These are phyloP conservation scores for Sitodiplosis mosellana DNA, from an alignment of 1,140 invertebrate genomes.

Conservation along the genomic window DNA sequence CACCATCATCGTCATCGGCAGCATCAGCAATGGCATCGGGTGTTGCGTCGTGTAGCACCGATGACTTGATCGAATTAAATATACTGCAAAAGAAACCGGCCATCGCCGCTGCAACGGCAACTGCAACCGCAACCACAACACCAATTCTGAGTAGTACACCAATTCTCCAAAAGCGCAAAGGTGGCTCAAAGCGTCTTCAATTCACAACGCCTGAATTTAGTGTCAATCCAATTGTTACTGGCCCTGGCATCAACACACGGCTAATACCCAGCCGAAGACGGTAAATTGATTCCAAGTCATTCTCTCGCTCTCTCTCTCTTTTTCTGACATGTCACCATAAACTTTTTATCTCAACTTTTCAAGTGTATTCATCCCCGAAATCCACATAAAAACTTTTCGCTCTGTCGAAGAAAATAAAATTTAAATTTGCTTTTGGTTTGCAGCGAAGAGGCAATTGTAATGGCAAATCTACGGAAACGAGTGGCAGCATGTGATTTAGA, in stretches of 20 bases:
- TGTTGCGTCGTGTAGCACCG: too few species aligned
- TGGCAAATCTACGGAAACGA: conserved; percentile 5
- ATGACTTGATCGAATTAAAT: too few species aligned
- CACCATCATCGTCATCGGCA: too few species aligned
- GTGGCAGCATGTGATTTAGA: conserved; percentile 3
- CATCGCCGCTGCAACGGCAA: too few species aligned
- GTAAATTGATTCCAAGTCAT: not conserved
- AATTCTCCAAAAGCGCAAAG: too few species aligned
- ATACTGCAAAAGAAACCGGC: too few species aligned
- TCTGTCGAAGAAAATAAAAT: not conserved
- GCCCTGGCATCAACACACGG: not conserved
- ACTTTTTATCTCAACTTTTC: too few species aligned
- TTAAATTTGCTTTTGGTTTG: not conserved
- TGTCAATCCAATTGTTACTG: not conserved
- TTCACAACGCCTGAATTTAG: not conserved
- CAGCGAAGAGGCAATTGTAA: conserved; percentile 4
- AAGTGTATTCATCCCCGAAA: not conserved
- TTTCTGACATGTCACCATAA: too few species aligned
- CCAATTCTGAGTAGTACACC: too few species aligned
- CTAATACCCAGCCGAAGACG: not conserved
- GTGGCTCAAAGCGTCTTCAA: not conserved
- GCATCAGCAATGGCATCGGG: too few species aligned
- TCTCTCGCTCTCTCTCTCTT: too few species aligned
- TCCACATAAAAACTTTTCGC: not conserved
- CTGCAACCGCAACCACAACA: too few species aligned